Conservation (phyloP, 2,888 invertebrate genomes). For the Horisme vitalbata region DNA sequence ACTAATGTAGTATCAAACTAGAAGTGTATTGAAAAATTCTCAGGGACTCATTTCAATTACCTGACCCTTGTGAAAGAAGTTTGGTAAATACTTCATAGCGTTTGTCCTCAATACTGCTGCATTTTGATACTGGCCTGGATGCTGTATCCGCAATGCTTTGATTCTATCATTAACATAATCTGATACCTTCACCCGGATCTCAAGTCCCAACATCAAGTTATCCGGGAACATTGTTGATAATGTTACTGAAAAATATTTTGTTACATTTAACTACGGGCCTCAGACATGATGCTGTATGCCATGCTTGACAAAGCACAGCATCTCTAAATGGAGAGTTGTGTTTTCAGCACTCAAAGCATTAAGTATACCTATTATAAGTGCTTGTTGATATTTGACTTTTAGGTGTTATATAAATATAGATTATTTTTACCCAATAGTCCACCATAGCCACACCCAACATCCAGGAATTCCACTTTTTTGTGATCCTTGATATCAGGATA, state of each 20-base stretch:
- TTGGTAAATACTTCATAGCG: slow-evolving; percentile 99
- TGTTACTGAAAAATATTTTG: slow-evolving; percentile 85
- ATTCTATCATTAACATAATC: slow-evolving; percentile 99
- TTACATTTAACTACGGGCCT: no score
- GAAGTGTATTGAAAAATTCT: no score
- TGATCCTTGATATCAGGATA: slow-evolving; percentile 83
- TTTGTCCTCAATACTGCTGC: slow-evolving; percentile 97
- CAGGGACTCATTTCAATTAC: no score
- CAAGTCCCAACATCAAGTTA: slow-evolving; percentile 95
- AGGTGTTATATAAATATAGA: no score
- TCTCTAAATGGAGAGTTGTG: no score
- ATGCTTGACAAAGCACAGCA: no score
- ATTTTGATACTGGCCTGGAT: slow-evolving; percentile 92
- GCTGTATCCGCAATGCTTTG: slow-evolving; percentile 89
- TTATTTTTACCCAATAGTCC: slow-evolving; percentile 92
- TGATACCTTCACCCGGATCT: slow-evolving; percentile 98
- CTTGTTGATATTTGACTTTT: no score
- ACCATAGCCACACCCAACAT: slow-evolving; percentile 99
- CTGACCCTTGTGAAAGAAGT: slow-evolving; percentile 97
- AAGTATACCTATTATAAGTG: no score
- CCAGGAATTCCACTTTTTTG: slow-evolving; percentile 92
- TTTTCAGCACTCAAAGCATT: no score
- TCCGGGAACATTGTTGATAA: slow-evolving; percentile 96
- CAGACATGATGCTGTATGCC: no score
- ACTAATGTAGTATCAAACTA: no score